phyloP scores from a whole-genome alignment of 2,888 invertebrate genomes.

The Caenorhabditis wallacei region DNA sequence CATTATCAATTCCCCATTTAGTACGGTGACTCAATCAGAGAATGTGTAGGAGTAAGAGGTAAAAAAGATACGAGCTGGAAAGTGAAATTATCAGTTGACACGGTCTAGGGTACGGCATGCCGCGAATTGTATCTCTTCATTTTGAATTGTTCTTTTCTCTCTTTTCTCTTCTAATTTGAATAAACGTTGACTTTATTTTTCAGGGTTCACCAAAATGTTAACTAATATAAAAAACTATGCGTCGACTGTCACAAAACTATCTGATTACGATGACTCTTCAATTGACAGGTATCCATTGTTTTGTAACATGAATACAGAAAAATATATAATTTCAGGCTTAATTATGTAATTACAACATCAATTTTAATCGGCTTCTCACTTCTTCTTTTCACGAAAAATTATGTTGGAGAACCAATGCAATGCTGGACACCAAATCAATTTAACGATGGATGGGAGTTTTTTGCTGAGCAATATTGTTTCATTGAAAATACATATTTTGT shows the following conservation, averaged over 20 bases:
- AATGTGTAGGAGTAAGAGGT: slow-evolving; percentile 45
- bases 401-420: slow-evolving; percentile 85
- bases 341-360: slow-evolving; percentile 84
- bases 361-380: slow-evolving; percentile 84
- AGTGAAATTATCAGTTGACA: slow-evolving; percentile 40
- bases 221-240: slow-evolving; percentile 62
- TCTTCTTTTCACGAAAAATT: slow-evolving; percentile 84
- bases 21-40: slow-evolving; percentile 45
- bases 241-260: slow-evolving; percentile 42
- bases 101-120: slow-evolving; percentile 37
- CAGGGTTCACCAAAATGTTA: slow-evolving; percentile 58
- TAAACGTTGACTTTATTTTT: too few relatives aligned
- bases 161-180: slow-evolving; percentile 6
- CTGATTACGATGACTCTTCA: slow-evolving; percentile 83
- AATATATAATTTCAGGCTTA: slow-evolving; percentile 74
- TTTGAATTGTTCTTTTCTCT: not conserved
- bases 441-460: slow-evolving; percentile 84
- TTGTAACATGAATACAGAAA: not conserved
- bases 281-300: slow-evolving; percentile 82
- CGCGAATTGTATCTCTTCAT: slow-evolving; percentile 22
- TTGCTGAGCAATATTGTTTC: slow-evolving; percentile 85
- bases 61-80: slow-evolving; percentile 28
- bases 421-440: slow-evolving; percentile 83
- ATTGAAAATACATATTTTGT: slow-evolving; percentile 85
- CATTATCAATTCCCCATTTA: slow-evolving; percentile 52